Conservation (phyloP, 2,888 invertebrate genomes). For the Cremastinae sp. region DNA sequence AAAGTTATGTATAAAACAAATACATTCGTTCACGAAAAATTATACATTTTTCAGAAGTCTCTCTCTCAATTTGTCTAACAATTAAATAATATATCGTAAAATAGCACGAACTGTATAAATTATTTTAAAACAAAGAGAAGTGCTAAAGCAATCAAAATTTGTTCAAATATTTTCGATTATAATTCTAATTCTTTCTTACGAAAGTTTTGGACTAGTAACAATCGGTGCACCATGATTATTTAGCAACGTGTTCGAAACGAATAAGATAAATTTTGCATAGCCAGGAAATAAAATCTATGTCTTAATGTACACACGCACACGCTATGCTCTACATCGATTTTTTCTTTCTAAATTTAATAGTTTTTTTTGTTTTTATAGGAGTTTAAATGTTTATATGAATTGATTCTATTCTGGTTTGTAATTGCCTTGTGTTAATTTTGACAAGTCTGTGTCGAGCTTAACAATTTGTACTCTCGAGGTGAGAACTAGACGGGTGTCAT, state of each 20-base stretch:
- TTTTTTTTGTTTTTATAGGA: background rate
- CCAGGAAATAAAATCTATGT: slow-evolving; percentile 21
- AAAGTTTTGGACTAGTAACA: slow-evolving; percentile 53
- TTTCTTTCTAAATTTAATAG: slow-evolving; percentile 11
- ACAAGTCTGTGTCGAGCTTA: slow-evolving; percentile 69
- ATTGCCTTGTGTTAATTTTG: slow-evolving; percentile 45
- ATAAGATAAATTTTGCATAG: slow-evolving; percentile 48
- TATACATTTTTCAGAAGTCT: background rate
- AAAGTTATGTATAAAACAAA: no score
- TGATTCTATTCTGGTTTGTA: background rate
- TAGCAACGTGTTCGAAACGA: slow-evolving; percentile 31
- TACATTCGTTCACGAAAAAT: background rate
- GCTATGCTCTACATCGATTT: slow-evolving; percentile 22
- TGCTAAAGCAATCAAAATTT: slow-evolving; percentile 14
- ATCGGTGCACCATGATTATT: slow-evolving; percentile 24
- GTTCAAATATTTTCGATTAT: slow-evolving; percentile 5
- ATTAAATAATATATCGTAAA: slow-evolving; percentile 29
- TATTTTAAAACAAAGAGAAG: slow-evolving; percentile 7
- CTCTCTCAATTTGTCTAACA: slow-evolving; percentile 23
- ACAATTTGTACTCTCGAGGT: slow-evolving; percentile 76
- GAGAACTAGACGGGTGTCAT: slow-evolving; percentile 63
- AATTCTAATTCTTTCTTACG: slow-evolving; percentile 1
- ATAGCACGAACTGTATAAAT: slow-evolving; percentile 7
- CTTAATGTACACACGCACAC: slow-evolving; percentile 16
- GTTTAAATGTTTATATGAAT: slow-evolving; percentile 1